Base-by-base conservation (phyloP, 1,140 invertebrate genomes). In the Drosophila grimshawi region DNA sequence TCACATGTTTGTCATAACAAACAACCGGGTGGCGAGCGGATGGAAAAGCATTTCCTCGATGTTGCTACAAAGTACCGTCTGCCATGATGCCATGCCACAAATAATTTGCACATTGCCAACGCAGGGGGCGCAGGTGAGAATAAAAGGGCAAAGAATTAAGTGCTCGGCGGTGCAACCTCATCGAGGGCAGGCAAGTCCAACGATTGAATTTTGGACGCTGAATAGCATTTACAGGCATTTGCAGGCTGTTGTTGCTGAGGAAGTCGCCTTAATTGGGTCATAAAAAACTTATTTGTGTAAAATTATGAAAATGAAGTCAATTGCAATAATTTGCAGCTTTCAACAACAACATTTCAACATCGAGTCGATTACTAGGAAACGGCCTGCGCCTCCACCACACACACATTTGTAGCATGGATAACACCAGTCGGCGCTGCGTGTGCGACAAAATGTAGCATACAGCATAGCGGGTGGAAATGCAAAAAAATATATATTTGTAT, bases 231-330 rank as follows among this genome's bases (percentile, higher is more conserved):
- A 7, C 52, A 19, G 5, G 4, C 5, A 4, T 30, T 27, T 11
- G 10, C 41, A 43, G 45, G 43, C 8, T 57, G 37, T 41, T 53
- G 30, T 33, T 46, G 76, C 56, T 69, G 53, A 30, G 73, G 76
- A 79, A 66, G 73, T 66, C 37, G 8, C 67, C 62, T 65, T 82
- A 86, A 86, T 86, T 88, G 76, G 83, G 76, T 86, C 83, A 86
- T 88, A 88, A 86, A 88, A 86, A 77, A 88, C 83, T 82, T 80
- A 86, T 86, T 86, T 86, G 83, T 83, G 76, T 88, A 83, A 83
- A 86, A 86, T 88, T 88, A 88, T 80, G 76, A 86, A 83, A 82
- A 82, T 82, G 78, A 88, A 86, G 76, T 83, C 83, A 88, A 86
- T 86, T 86, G 83, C 80, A 86, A 82, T 88, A 88, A 88, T 86